A percentile compares a stretch with the other conserved stretches of the same genome.
Conservation (phyloP, 2,113 vertebrate species). For the Hypanus sabinus region DNA sequence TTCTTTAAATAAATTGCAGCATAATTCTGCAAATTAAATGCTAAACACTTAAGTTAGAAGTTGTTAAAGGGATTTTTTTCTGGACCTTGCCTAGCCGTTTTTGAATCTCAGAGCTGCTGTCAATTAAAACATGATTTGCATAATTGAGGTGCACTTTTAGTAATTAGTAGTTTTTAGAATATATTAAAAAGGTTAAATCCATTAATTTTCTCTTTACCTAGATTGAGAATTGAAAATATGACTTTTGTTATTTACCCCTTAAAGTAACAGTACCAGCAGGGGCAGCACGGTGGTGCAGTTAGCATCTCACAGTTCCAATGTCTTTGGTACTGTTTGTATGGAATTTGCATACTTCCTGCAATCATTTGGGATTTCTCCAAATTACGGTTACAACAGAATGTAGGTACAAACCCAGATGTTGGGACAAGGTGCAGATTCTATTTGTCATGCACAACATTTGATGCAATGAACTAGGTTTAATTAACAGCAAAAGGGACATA, state of each 20-base stretch:
- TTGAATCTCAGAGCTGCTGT: not conserved
- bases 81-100: not conserved
- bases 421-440: too few relatives aligned
- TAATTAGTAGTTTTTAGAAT: not conserved
- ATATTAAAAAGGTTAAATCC: not conserved
- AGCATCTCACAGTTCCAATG: too few relatives aligned
- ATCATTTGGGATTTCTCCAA: not conserved
- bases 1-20: not conserved
- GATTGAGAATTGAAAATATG: not conserved
- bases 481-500: too few relatives aligned
- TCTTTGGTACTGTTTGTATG: too few relatives aligned
- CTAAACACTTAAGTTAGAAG: not conserved
- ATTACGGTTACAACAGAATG: not conserved
- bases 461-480: not conserved
- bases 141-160: not conserved
- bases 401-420: not conserved
- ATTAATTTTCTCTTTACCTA: not conserved
- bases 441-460: not conserved
- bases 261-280: not conserved
- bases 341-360: too few relatives aligned
- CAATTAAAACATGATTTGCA: not conserved
- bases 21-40: not conserved
- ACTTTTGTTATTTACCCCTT: not conserved
- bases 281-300: too few relatives aligned
- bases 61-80: not conserved